phyloP scores from a whole-genome alignment of 2,113 vertebrate species.

The Hydrolagus affinis region DNA sequence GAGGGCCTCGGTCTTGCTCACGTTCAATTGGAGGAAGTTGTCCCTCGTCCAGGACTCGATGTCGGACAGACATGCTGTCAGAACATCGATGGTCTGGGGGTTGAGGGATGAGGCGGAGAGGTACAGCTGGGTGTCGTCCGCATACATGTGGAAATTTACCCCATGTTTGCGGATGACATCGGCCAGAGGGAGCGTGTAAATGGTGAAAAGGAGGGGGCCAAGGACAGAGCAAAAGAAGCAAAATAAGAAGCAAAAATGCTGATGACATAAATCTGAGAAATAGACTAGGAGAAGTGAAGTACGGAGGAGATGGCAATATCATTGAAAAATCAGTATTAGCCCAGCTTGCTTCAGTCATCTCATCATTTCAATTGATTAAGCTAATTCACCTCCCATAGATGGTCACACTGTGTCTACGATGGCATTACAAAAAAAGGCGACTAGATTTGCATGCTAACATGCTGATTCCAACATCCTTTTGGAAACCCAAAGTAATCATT shows the following conservation, averaged over 20 bases:
- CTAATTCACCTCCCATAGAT: not conserved
- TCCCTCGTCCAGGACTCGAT: no score
- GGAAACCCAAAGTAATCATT: not conserved
- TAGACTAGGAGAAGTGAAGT: not conserved
- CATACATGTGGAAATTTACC: no score
- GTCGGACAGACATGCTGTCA: no score
- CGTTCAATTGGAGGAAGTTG: no score
- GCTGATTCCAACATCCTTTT: not conserved
- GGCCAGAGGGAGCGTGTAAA: no score
- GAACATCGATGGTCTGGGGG: no score
- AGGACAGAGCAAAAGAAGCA: no score
- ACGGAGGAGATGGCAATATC: not conserved
- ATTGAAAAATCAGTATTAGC: not conserved
- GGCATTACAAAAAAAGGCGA: not conserved
- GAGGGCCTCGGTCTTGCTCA: no score
- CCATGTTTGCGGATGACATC: no score
- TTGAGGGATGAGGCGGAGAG: no score
- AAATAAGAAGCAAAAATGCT: not conserved
- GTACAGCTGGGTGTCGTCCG: no score
- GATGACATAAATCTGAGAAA: not conserved
- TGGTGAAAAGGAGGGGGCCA: no score
- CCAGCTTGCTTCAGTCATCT: not conserved
- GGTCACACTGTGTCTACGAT: not conserved
- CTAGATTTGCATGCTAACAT: not conserved
- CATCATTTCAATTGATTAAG: not conserved